Evolutionary conservation across 2,888 invertebrate species (phyloP), one percentile per base, ranked within the genome.

Genomic region (Pantelozetes paolii): DNA sequence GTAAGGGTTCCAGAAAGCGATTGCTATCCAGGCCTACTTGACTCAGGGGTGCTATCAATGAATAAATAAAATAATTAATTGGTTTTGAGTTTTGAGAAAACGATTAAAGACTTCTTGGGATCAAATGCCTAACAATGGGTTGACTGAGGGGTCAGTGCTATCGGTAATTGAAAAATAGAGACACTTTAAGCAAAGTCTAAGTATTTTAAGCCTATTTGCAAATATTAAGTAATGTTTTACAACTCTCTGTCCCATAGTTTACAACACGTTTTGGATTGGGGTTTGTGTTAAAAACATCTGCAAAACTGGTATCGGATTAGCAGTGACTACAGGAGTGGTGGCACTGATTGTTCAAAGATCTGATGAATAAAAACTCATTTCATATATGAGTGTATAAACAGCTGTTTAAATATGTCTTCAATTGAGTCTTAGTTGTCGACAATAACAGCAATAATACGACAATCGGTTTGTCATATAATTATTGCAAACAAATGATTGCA

Each of bases 341-440:
- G 15, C 18, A 15, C 28, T 59, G 11, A 8, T 26, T 32, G 18
- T 26, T 18, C 20, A 30, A 18, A 23, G 20, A 5, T 5, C 48
- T n/a, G 3, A 48, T 15, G 15, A 54, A n/a, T 23, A 20, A 64
- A 36, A 64, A 64, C 32, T 18, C 30, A 36, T 20, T 32, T 64
- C 30, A 36, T 64, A 57, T 57, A 64, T 32, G 2, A 45, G 11
- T 69, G 69, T 69, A 5, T 26, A 15, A 20, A 69, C 45, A 69
- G 69, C 69, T 69, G 69, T 69, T 42, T 45, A 69, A 69, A 69
- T 45, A 69, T 23, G n/a, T n/a, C n/a, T n/a, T n/a, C n/a, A n/a
- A n/a, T n/a, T n/a, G n/a, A 69, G 36, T 23, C 28, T 69, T 28
- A 23, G 45, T 36, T 45, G 13, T 59, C 62, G 62, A 23, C 32